Conservation (phyloP, 2,888 invertebrate genomes). For the Callimorpha dominula region DNA sequence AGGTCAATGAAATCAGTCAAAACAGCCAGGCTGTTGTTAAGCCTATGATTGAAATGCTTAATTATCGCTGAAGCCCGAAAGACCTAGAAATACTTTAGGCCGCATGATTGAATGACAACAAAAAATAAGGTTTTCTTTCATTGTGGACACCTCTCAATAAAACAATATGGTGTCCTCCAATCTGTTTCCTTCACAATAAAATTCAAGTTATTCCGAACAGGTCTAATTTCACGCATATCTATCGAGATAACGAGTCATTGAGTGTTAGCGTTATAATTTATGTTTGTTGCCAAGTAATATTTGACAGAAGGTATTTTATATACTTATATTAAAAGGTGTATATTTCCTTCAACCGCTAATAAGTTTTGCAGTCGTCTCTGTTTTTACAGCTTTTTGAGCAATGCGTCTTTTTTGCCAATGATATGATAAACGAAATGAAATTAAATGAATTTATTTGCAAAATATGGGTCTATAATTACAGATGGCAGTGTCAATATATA, state of each 20-base stretch:
- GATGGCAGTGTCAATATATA: too few species aligned
- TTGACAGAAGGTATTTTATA: background rate
- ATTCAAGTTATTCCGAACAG: constrained; percentile 30
- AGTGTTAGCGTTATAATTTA: constrained; percentile 40
- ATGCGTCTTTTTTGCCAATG: too few species aligned
- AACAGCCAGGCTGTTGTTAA: too few species aligned
- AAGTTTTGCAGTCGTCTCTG: background rate
- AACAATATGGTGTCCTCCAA: constrained; percentile 6
- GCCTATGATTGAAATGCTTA: too few species aligned
- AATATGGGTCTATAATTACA: too few species aligned
- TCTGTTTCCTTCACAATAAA: constrained; percentile 46
- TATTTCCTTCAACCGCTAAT: background rate
- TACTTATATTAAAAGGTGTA: background rate
- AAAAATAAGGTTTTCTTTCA: background rate
- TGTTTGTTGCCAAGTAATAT: constrained; percentile 2
- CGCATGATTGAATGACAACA: too few species aligned
- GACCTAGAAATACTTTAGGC: too few species aligned
- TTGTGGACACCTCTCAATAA: constrained; percentile 19
- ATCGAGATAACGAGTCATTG: constrained; percentile 36
- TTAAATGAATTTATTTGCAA: too few species aligned
- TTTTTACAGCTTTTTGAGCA: too few species aligned
- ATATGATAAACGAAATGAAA: too few species aligned
- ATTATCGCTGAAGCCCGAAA: too few species aligned
- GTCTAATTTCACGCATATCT: constrained; percentile 44
- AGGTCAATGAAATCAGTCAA: too few species aligned